Percentiles rank a stretch among this genome's conserved stretches.
Conservation (phyloP, 1,140 invertebrate species). For the Lepidurus couesii region DNA sequence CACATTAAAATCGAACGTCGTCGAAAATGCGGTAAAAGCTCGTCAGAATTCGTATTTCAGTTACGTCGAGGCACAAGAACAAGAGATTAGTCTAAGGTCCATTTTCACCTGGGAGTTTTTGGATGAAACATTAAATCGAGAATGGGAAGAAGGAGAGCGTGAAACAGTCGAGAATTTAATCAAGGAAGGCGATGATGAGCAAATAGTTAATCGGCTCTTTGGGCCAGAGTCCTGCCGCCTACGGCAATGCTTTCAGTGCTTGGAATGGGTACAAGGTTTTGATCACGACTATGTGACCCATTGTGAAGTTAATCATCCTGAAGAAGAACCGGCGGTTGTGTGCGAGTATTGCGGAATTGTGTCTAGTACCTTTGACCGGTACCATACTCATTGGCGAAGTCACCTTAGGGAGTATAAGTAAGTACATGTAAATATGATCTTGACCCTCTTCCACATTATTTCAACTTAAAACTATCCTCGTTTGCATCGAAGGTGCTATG, state of each 20-base stretch:
- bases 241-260: not conserved
- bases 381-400: not conserved
- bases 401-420: conserved; percentile 5
- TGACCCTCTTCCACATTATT: not conserved
- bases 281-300: not conserved
- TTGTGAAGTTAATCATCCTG: not conserved
- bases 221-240: not conserved
- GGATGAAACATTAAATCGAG: not conserved
- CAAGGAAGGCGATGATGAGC: conserved; percentile 1
- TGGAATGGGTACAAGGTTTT: not conserved
- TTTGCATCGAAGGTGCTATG: not conserved
- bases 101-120: conserved; percentile 3
- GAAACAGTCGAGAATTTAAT: not conserved
- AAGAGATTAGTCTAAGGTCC: not conserved
- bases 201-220: not conserved
- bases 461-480: not conserved
- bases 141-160: not conserved
- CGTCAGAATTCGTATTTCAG: not conserved
- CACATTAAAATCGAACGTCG: not conserved
- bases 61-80: not conserved
- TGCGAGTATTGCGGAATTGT: not conserved
- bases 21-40: not conserved
- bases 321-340: not conserved
- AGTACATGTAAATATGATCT: not conserved
- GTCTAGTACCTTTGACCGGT: not conserved